Base-by-base conservation (phyloP, 2,113 vertebrate species). In the Nycticryphes semicollaris region DNA sequence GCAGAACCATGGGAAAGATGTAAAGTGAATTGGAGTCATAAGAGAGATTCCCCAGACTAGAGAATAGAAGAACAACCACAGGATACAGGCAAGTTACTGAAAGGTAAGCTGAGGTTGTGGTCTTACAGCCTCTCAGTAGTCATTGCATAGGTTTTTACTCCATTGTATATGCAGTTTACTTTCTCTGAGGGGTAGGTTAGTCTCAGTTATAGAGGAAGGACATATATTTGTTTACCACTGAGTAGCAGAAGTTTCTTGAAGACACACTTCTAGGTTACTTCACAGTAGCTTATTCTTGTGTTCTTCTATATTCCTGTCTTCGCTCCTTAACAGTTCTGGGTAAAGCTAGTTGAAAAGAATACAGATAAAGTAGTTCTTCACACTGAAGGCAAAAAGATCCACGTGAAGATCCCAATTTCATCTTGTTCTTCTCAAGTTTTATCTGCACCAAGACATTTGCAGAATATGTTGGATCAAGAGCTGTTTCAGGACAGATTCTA, bases 221-320 rank as follows among this genome's bases (percentile, higher is more conserved):
- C 9, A 1, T 64, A 22, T 4, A 3, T 67, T 75, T 85, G 33
- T 3, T 93, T 93, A 59, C 43, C 28, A 16, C 28, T 37, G 48
- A 82, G 25, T 47, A 83, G 75, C 14, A 14, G 31, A 78, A 95
- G 56, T 45, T 62, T 41, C 56, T 87, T 0, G 0, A 89, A 91
- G 28, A 63, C 12, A 1, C 69, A 17, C 37, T 62, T 81, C 7
- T 60, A 9, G 28, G 5, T 82, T 90, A 53, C 19, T 13, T 50
- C 1, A 2, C 2, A 4, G 20, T 85, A 43, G 30, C 16, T 56
- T 80, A 19, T 7, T 89, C 13, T 23, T 66, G 0, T 77, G n/a
- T 11, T 43, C 43, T 11, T 43, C 43, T 43, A 43, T 43, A 43
- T 43, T 43, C 43, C 43, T 68, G 37, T 66, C 50, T 56, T 23